These are phyloP conservation scores for Orthosia gracilis DNA, from an alignment of 2,888 invertebrate genomes.

Conservation along the genomic window DNA sequence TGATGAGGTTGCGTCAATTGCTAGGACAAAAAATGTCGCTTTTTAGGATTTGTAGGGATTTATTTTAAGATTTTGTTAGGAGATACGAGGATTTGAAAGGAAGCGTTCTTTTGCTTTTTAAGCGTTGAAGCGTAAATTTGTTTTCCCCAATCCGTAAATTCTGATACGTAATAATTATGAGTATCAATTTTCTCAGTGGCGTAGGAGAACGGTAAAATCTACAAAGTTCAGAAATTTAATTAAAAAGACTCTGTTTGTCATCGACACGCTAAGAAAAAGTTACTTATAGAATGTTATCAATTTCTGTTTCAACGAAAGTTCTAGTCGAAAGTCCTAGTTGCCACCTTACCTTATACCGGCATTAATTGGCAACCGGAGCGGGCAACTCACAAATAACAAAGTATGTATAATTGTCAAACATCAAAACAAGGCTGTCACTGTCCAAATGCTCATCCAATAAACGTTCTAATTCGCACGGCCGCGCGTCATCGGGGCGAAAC, in stretches of 20 bases:
- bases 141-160: neutral
- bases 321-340: no score
- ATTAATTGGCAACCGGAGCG: no score
- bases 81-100: neutral
- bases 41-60: slow-evolving; percentile 19
- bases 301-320: neutral
- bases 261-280: no score
- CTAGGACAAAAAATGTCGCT: slow-evolving; percentile 12
- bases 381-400: slow-evolving; percentile 12
- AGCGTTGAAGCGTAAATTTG: no score
- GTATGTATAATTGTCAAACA: slow-evolving; percentile 25
- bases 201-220: neutral
- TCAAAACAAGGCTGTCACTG: slow-evolving; percentile 58
- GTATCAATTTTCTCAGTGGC: no score
- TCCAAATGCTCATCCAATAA: slow-evolving; percentile 70
- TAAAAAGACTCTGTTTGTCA: no score
- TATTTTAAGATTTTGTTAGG: slow-evolving; percentile 10
- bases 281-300: no score
- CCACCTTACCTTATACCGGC: no score
- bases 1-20: slow-evolving; percentile 47
- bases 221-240: neutral
- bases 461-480: slow-evolving; percentile 77
- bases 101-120: no score
- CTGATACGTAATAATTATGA: no score
- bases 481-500: slow-evolving; percentile 72